These are phyloP conservation scores for Heteromurus nitidus DNA, from an alignment of 2,888 invertebrate species.

Conservation along the genomic window DNA sequence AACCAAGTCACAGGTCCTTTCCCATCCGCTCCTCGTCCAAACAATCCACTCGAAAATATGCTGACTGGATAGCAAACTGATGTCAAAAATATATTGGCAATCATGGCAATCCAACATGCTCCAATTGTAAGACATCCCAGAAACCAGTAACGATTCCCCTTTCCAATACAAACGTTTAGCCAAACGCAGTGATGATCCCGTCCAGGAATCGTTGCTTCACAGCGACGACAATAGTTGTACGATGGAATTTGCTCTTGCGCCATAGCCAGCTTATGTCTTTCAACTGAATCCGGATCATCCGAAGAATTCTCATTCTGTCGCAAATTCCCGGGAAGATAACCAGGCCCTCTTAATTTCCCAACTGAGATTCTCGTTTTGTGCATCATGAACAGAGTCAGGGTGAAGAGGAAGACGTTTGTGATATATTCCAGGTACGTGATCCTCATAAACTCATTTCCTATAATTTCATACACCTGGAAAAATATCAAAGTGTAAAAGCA, in stretches of 20 bases:
- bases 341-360: constrained; percentile 16
- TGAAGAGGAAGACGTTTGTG: constrained; percentile 62
- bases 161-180: constrained; percentile 71
- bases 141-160: constrained; percentile 67
- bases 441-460: constrained; percentile 38
- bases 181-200: constrained; percentile 73
- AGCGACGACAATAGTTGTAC: constrained; percentile 69
- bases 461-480: constrained; percentile 54
- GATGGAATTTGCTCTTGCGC: constrained; percentile 59
- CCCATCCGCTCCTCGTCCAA: constrained; percentile 37
- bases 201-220: constrained; percentile 64
- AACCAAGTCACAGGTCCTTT: constrained; percentile 37
- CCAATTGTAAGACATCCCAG: constrained; percentile 58
- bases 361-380: constrained; percentile 59
- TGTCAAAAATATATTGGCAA: constrained; percentile 59
- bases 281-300: constrained; percentile 29
- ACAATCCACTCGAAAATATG: constrained; percentile 57
- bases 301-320: too few species aligned
- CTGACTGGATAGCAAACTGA: constrained; percentile 69
- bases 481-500: neutral
- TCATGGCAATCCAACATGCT: constrained; percentile 63
- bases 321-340: neutral
- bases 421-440: constrained; percentile 63
- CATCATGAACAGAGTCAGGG: constrained; percentile 57
- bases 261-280: constrained; percentile 51